Percentiles rank a stretch among this genome's conserved stretches.
Conservation (phyloP, 2,113 vertebrate genomes). For the Solea senegalensis region DNA sequence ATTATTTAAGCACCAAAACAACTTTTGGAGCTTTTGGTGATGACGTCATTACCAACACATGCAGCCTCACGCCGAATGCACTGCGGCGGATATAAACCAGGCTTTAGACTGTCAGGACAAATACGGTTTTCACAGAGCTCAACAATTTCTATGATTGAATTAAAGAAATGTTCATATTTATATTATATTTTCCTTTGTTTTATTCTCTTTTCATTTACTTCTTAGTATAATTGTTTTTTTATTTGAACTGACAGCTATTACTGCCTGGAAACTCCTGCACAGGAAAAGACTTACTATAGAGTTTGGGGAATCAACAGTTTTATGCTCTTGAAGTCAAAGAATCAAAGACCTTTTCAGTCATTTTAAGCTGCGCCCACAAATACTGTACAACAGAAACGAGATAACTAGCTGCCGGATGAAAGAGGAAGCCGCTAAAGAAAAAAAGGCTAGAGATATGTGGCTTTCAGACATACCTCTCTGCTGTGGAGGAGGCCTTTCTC, state of each 20-base stretch:
- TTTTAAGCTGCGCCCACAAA: conserved; percentile 16
- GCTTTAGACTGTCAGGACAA: no score
- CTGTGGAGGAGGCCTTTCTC: conserved; percentile 79
- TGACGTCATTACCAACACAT: no score
- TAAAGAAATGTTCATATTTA: no score
- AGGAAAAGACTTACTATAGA: conserved; percentile 1
- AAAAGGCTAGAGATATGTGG: neutral
- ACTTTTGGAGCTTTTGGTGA: no score
- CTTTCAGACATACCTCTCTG: conserved; percentile 83
- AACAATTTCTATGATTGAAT: no score
- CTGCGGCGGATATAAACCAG: no score
- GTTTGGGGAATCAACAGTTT: neutral
- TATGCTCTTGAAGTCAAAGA: conserved; percentile 14
- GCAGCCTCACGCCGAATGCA: no score
- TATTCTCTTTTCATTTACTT: no score
- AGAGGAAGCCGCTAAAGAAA: conserved; percentile 2
- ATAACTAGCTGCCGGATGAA: conserved; percentile 21
- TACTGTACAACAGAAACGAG: conserved; percentile 18
- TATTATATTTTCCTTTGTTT: no score
- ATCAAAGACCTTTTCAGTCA: conserved; percentile 22
- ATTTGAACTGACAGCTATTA: neutral
- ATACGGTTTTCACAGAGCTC: no score
- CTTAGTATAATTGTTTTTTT: no score
- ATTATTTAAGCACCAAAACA: no score
- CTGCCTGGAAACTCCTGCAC: neutral